phyloP scores from a whole-genome alignment of 64 coral and sea anemone genomes.

The Stichodactyla mertensii region DNA sequence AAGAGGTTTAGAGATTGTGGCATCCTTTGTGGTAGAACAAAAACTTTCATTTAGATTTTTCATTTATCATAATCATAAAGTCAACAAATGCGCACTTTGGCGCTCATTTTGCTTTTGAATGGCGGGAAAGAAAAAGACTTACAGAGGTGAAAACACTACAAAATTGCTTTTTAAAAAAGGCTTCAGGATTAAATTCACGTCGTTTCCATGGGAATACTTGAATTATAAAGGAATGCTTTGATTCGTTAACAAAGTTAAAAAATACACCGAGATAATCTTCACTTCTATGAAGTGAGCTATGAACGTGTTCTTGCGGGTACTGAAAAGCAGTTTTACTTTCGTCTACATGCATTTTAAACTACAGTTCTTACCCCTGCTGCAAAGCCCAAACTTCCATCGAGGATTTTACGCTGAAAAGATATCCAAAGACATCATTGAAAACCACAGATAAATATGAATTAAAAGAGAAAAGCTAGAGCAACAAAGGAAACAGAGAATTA shows the following conservation, averaged over 20 bases:
- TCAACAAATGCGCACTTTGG: not conserved
- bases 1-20: too few species aligned
- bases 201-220: not conserved
- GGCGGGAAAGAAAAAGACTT: too few species aligned
- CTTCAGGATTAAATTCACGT: not conserved
- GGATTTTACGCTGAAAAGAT: slow-evolving; percentile 78
- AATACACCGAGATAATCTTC: too few species aligned
- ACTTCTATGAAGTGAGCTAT: not conserved
- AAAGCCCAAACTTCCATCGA: slow-evolving; percentile 97
- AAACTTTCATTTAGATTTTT: not conserved
- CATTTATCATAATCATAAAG: not conserved
- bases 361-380: slow-evolving; percentile 84
- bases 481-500: slow-evolving; percentile 3
- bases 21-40: too few species aligned
- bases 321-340: not conserved
- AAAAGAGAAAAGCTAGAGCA: not conserved
- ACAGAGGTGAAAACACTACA: too few species aligned
- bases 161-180: too few species aligned
- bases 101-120: not conserved
- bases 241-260: not conserved
- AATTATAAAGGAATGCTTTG: not conserved
- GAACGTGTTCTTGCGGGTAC: not conserved
- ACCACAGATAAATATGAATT: not conserved
- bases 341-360: not conserved
- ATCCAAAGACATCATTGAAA: not conserved